These are phyloP conservation scores for Lamprotornis superbus DNA, from an alignment of 2,113 vertebrate genomes.

Conservation along the genomic window DNA sequence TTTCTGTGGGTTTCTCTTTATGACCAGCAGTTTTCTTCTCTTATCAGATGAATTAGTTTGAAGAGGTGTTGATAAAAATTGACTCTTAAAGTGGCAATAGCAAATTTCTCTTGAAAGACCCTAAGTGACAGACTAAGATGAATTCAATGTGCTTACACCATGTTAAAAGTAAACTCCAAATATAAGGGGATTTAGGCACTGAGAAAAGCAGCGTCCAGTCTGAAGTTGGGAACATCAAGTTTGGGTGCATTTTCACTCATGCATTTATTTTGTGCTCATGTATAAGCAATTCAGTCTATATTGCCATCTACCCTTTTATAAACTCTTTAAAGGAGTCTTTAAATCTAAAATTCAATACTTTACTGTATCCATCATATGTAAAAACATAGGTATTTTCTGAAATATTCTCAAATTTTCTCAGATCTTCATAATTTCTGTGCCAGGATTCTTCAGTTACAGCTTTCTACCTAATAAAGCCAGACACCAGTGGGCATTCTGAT, in stretches of 20 bases:
- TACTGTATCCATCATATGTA: neutral
- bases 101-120: neutral
- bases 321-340: neutral
- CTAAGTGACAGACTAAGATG: neutral
- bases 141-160: neutral
- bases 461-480: neutral
- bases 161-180: neutral
- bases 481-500: rapidly evolving
- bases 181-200: neutral
- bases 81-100: neutral
- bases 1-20: neutral
- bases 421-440: neutral
- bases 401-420: neutral
- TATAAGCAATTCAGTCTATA: neutral
- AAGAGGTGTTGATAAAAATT: neutral
- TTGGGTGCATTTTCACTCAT: neutral
- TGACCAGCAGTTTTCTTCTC: neutral
- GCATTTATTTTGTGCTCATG: neutral
- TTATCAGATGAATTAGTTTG: neutral
- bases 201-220: neutral
- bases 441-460: neutral
- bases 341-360: neutral
- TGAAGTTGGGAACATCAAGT: neutral
- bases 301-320: neutral
- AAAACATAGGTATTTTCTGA: neutral